Evolutionary conservation across 2,888 invertebrate genomes (phyloP), one percentile per base, ranked within the genome.

Genomic region (Machimus atricapillus): DNA sequence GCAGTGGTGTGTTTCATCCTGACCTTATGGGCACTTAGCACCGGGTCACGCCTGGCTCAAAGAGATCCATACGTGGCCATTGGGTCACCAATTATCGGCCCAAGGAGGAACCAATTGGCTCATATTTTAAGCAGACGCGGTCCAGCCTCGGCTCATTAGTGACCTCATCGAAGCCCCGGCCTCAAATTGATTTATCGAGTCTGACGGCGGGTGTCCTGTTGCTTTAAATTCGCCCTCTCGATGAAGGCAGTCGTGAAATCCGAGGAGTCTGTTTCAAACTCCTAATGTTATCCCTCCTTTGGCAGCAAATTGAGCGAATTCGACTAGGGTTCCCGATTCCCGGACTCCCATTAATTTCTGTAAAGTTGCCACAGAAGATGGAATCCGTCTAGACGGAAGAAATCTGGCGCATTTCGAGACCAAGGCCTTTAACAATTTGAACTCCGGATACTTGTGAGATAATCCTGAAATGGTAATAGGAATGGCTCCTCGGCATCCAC

Each of bases 1-100:
- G 34, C 58, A 74, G 74, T 34, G 74, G 85, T 85, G 74, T 85
- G 74, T 85, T 74, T 85, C 74, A 46, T 37, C 46, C 46, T 46
- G 56, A 58, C 73, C 43, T 74, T 85, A 85, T 85, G 85, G 74
- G 74, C 74, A 23, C 85, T 85, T 85, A 85, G 43, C 8, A 27
- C 14, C 40, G 14, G 74, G 66, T 73, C 74, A 74, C 74, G 23
- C 46, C 74, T 27, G 85, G n/a, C 43, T 23, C 37, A 79, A 74
- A 74, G 27, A 74, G 52, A 52, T 46, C 31, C 66, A 27, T 66
- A 66, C 66, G 66, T 66, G 66, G 66, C 66, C 66, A 27, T 23
- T 46, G 14, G 52, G 66, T 66, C 37, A 40, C 66, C 73, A 83
- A 83, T 66, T 66, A 31, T 40, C 43, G 37, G 37, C 52, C 43